These are phyloP conservation scores for Eriocheir sinensis DNA, from an alignment of 1,140 invertebrate species.

Conservation along the genomic window DNA sequence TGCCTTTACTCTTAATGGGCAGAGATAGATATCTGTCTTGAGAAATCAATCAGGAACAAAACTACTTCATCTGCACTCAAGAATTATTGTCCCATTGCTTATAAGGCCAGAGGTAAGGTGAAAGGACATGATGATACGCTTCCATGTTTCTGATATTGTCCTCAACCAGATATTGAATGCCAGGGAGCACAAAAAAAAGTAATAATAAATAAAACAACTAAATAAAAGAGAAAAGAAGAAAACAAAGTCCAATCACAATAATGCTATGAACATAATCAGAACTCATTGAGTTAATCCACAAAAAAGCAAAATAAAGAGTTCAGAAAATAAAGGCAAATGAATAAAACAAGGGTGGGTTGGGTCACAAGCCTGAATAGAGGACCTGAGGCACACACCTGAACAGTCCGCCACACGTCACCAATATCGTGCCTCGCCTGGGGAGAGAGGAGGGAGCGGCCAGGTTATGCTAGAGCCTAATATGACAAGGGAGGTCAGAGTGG, in stretches of 20 bases:
- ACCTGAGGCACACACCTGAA: slow-evolving; percentile 76
- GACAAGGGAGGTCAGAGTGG: slow-evolving; percentile 10
- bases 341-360: slow-evolving; percentile 11
- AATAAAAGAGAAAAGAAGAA: slow-evolving; percentile 59
- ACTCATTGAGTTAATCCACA: not conserved
- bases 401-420: slow-evolving; percentile 78
- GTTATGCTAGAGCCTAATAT: slow-evolving; percentile 72
- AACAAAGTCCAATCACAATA: slow-evolving; percentile 46
- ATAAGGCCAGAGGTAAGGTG: no score
- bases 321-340: slow-evolving; percentile 31
- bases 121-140: not conserved
- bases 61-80: no score
- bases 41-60: no score
- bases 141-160: slow-evolving; percentile 9
- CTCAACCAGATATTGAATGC: slow-evolving; percentile 49
- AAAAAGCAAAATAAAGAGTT: slow-evolving; percentile 51
- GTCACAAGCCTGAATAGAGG: slow-evolving; percentile 62
- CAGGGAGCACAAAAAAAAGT: not conserved
- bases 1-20: no score
- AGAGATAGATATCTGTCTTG: not conserved
- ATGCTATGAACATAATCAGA: slow-evolving; percentile 48
- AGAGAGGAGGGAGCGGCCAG: slow-evolving; percentile 73
- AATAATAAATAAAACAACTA: slow-evolving; percentile 2
- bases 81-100: no score
- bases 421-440: slow-evolving; percentile 79